A percentile compares a stretch with the other conserved stretches of the same genome.
phyloP scores from a whole-genome alignment of 2,888 invertebrate genomes.

The Flexamia atlantica region DNA sequence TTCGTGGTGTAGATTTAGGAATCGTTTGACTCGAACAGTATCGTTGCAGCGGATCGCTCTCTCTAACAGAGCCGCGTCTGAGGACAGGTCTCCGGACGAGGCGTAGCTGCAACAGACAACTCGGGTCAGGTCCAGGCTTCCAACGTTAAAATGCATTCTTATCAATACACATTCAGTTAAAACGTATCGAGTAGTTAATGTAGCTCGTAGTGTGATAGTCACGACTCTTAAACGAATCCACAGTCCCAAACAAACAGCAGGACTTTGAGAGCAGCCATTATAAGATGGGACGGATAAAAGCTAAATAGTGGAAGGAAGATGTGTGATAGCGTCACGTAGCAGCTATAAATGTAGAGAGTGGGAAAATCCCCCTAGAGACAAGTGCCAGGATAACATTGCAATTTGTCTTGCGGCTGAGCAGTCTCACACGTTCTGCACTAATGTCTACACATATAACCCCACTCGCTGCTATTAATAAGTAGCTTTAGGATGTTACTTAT shows the following conservation, averaged over 20 bases:
- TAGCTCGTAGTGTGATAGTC: too few relatives aligned
- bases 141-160: not conserved
- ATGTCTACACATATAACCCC: constrained; percentile 11
- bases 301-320: constrained; percentile 5
- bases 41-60: constrained; percentile 77
- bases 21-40: constrained; percentile 75
- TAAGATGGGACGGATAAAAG: not conserved
- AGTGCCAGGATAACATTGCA: constrained; percentile 42
- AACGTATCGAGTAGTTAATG: too few relatives aligned
- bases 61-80: constrained; percentile 76
- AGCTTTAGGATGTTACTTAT: too few relatives aligned
- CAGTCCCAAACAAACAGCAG: too few relatives aligned
- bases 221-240: too few relatives aligned
- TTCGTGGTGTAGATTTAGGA: constrained; percentile 77
- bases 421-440: constrained; percentile 6
- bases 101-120: constrained; percentile 69
- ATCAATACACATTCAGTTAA: too few relatives aligned
- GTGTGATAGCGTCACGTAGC: constrained; percentile 35
- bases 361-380: constrained; percentile 31
- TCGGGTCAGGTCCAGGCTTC: not conserved
- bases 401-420: constrained; percentile 27
- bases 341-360: constrained; percentile 43
- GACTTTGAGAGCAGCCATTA: too few relatives aligned
- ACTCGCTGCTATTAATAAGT: not conserved
- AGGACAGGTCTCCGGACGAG: constrained; percentile 71